Percentiles rank a stretch among this genome's conserved stretches.
phyloP scores from a whole-genome alignment of 1,140 invertebrate genomes.

The Cydia amplana region DNA sequence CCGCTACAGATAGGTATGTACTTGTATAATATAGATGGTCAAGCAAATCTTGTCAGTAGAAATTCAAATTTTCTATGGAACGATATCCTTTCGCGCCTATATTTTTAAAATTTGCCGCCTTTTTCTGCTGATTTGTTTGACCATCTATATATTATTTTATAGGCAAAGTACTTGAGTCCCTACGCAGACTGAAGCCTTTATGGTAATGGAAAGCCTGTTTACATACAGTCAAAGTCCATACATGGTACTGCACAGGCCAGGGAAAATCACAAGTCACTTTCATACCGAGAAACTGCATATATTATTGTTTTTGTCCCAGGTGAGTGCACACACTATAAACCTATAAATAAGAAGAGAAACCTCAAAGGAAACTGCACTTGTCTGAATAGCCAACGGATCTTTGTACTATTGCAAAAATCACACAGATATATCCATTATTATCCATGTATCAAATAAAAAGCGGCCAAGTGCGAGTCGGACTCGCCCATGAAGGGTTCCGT shows the following conservation, averaged over 20 bases:
- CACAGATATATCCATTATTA: too few relatives aligned
- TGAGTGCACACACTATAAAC: conserved; percentile 11
- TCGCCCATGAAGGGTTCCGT: too few relatives aligned
- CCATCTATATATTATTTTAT: too few relatives aligned
- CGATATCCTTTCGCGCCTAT: too few relatives aligned
- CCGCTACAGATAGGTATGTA: background rate
- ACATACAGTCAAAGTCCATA: conserved; percentile 15
- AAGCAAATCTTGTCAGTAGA: too few relatives aligned
- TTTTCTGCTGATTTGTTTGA: too few relatives aligned
- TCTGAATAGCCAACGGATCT: background rate
- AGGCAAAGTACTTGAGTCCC: background rate
- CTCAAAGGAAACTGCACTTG: background rate
- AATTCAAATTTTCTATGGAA: too few relatives aligned
- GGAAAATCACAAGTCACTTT: conserved; percentile 20
- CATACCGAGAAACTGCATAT: conserved; percentile 16
- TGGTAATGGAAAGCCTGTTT: background rate
- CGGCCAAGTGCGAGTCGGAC: too few relatives aligned
- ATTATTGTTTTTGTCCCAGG: conserved; percentile 13
- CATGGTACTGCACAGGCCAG: conserved; percentile 11
- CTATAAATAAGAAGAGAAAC: conserved; percentile 2
- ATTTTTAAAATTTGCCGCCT: too few relatives aligned
- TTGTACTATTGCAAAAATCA: background rate
- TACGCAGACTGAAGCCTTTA: background rate
- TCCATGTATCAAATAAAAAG: too few relatives aligned
- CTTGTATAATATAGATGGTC: too few relatives aligned